Conservation (phyloP, 1,140 invertebrate species). For the Dendrolimus kikuchii region DNA sequence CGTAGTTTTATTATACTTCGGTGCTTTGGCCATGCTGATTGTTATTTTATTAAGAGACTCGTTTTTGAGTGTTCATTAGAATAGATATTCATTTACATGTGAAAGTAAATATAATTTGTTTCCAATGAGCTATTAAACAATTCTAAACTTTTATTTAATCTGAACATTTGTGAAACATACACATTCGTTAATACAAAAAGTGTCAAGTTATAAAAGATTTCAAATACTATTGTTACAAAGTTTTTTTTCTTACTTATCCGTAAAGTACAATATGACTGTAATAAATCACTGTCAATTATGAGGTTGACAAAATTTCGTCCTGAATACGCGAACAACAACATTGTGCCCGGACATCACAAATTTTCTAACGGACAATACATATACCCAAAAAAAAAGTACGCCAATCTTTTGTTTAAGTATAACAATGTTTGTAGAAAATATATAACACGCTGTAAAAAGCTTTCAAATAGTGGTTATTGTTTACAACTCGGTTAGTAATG, state of each 20-base stretch:
- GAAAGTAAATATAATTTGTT: not conserved
- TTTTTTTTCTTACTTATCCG: too few species aligned
- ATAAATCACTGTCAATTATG: conserved; percentile 56
- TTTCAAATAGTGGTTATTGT: conserved; percentile 39
- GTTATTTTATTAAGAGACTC: conserved; percentile 24
- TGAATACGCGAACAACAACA: conserved; percentile 7
- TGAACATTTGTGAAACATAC: too few species aligned
- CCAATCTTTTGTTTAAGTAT: conserved; percentile 24
- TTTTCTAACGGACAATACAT: conserved; percentile 33
- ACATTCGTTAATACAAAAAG: too few species aligned
- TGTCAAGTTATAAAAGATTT: too few species aligned
- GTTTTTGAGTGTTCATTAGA: conserved; percentile 3
- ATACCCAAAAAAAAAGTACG: conserved; percentile 20
- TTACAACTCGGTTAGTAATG: conserved; percentile 34
- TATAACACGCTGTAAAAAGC: conserved; percentile 40
- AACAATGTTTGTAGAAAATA: conserved; percentile 41
- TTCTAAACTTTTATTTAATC: too few species aligned
- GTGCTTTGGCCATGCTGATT: conserved; percentile 60
- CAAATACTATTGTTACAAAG: too few species aligned
- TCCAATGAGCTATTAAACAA: too few species aligned
- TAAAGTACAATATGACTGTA: conserved; percentile 23
- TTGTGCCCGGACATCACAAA: conserved; percentile 26
- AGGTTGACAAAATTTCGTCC: conserved; percentile 40
- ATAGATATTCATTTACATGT: conserved; percentile 6
- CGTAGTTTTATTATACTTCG: conserved; percentile 55